Evolutionary conservation across 1,140 invertebrate species (phyloP), one percentile per base, ranked within the genome.

Genomic region (Drosophila eugracilis): DNA sequence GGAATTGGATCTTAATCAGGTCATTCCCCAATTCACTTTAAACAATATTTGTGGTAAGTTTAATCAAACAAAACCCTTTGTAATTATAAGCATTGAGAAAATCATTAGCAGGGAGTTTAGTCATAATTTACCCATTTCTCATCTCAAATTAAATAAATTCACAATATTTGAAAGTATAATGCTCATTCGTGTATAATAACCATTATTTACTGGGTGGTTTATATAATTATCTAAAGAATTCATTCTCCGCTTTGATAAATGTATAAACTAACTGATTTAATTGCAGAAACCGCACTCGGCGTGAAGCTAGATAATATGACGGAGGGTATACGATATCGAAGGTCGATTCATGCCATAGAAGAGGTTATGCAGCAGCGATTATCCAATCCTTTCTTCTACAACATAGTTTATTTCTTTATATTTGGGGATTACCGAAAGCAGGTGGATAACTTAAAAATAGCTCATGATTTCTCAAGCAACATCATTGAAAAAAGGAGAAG

Each of bases 251-350:
- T n/a, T n/a, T n/a, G n/a, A n/a, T n/a, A n/a, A n/a, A n/a, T n/a
- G n/a, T n/a, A n/a, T 12, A 4, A 4, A 37, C 1, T 10, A 12
- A 37, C n/a, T 44, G 4, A 28, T 49, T 14, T 47, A 48, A 15
- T 12, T 37, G 4, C 66, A 96, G 96, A 97, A 92, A 96, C 96
- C 19, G 95, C 96, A 9, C 96, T 97, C 94, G 97, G 96, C 0
- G 94, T 93, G 5, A 93, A 93, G 54, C 62, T 91, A 12, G 77
- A 88, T 34, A 63, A 89, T 24, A 67, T 89, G 39, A 15, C 30
- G 0, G 88, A 77, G 21, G 73, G 84, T 4, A 24, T 49, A 1
- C 50, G 62, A 32, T 91, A 91, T 71, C 83, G 90, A 4, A 12
- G 81, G 4, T 45, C 75, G 7, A 89, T 91, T 37, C 72, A 88